Evolutionary conservation across 2,888 invertebrate genomes (phyloP), one percentile per base, ranked within the genome.

Genomic region (Dryadula phaetusa): DNA sequence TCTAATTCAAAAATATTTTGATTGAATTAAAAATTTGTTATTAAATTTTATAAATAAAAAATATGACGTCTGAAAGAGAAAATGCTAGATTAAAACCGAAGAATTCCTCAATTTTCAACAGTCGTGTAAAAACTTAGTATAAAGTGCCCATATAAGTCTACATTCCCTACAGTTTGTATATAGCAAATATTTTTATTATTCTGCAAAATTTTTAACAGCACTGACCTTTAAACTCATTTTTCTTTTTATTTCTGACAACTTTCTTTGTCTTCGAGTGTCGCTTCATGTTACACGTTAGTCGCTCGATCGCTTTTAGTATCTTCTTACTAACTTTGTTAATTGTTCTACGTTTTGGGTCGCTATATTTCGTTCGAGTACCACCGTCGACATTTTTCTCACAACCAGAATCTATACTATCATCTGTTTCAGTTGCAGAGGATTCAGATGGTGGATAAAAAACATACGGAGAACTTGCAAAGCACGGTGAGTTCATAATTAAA

Each of bases 241-340:
- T 66, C 10, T 54, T 56, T 52, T 60, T 34, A 56, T 70, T 75
- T 12, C 79, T 76, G 37, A 73, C 74, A 10, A 77, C 73, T 62
- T 79, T 75, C 77, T 84, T 89, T 20, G 71, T 34, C 72, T 84
- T 88, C 75, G 84, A 86, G 75, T 76, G 83, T 71, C 81, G 85
- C 74, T 84, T 90, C 65, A 91, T 82, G 71, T 86, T 90, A 75
- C 92, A 92, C 14, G 92, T 90, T 67, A 92, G 76, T 73, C 84
- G 87, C 72, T 92, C 92, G 53, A 92, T 92, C 44, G 83, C 92
- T 72, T 82, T 90, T 61, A 92, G 76, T 77, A 92, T 91, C 74
- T 92, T 92, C 77, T 88, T 86, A 81, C 92, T 91, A 76, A 92
- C 92, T 87, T 91, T 92, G 78, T 89, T 91, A 80, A 92, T 91